Percentiles rank a stretch among this genome's conserved stretches.
Conservation (phyloP, 2,888 invertebrate genomes). For the Quadroppia sp. region DNA sequence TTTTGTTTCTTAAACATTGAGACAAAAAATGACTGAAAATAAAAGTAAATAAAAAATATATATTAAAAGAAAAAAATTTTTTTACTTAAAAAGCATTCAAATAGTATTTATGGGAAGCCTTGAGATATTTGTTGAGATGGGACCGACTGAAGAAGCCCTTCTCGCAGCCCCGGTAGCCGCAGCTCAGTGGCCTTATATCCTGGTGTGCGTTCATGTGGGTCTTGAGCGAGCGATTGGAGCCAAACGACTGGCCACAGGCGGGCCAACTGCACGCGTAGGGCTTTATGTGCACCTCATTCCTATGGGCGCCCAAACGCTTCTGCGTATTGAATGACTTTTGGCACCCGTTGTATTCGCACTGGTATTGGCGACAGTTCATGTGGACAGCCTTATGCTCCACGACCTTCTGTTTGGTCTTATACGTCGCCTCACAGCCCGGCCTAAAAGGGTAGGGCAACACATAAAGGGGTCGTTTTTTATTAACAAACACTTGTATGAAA, state of each 20-base stretch:
- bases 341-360: background rate
- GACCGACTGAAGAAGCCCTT: background rate
- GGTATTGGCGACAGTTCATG: background rate
- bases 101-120: background rate
- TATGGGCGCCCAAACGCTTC: background rate
- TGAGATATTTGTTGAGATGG: background rate
- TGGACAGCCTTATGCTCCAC: background rate
- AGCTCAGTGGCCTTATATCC: background rate
- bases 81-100: no score
- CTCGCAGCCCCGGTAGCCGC: background rate
- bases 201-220: background rate
- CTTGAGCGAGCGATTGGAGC: background rate
- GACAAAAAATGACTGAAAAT: no score
- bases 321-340: background rate
- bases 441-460: no score
- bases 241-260: background rate
- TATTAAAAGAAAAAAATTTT: no score
- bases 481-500: no score
- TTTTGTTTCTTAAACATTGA: no score
- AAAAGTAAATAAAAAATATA: no score
- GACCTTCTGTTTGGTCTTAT: background rate
- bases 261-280: background rate
- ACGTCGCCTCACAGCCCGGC: background rate
- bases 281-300: background rate
- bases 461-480: no score